These are phyloP conservation scores for Sinosuthora webbiana DNA, from an alignment of 2,113 vertebrate genomes.

Conservation along the genomic window DNA sequence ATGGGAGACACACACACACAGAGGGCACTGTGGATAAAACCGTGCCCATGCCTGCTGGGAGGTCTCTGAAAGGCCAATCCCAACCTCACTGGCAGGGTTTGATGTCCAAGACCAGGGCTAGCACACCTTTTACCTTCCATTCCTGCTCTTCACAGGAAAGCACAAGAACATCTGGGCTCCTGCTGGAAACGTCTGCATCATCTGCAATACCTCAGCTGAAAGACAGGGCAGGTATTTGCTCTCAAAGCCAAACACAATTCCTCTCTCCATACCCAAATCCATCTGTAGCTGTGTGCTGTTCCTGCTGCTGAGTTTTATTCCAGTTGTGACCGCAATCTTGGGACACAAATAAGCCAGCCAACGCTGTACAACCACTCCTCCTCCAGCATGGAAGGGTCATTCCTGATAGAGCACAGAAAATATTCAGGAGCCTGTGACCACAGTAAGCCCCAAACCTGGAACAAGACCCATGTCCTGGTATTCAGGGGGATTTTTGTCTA, in stretches of 20 bases:
- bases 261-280: neutral
- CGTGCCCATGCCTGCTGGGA: neutral
- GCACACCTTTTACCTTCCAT: neutral
- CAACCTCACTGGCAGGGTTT: neutral
- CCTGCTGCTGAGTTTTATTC: neutral
- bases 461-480: neutral
- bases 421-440: neutral
- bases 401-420: neutral
- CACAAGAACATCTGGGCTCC: neutral
- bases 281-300: fast-evolving
- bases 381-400: neutral
- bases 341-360: neutral
- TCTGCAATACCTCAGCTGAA: neutral
- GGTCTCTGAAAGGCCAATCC: neutral
- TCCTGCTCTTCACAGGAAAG: neutral
- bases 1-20: neutral
- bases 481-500: neutral
- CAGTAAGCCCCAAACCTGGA: neutral
- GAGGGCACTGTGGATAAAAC: neutral
- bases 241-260: neutral
- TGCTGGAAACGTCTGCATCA: neutral
- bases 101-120: neutral
- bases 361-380: neutral
- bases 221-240: neutral
- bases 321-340: fast-evolving